phyloP scores from a whole-genome alignment of 1,140 invertebrate species.

The Drosophila sulfurigaster region DNA sequence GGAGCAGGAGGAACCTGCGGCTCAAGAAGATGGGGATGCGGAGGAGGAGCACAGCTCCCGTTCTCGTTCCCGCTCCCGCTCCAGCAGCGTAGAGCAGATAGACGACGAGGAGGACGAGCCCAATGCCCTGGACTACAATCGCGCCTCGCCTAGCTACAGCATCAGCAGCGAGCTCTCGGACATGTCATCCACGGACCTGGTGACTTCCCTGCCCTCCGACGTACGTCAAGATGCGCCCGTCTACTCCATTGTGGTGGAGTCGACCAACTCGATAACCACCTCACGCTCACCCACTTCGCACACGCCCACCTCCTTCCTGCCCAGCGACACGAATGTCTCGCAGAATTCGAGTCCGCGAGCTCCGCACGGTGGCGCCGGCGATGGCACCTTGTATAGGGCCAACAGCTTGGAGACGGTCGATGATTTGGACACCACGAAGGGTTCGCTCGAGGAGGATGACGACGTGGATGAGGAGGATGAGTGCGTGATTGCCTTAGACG shows the following conservation, averaged over 20 bases:
- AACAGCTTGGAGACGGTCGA: constrained; percentile 69
- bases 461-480: constrained; percentile 52
- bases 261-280: constrained; percentile 63
- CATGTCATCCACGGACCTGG: constrained; percentile 39
- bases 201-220: not conserved
- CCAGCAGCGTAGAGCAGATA: too few species aligned
- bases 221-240: constrained; percentile 37
- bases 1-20: not conserved
- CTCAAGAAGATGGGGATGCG: not conserved
- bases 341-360: constrained; percentile 57
- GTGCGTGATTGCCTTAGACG: constrained; percentile 68
- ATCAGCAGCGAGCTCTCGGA: constrained; percentile 51
- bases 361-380: constrained; percentile 13
- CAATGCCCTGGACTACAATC: not conserved
- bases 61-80: not conserved
- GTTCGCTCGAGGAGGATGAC: constrained; percentile 67
- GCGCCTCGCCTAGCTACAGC: constrained; percentile 18
- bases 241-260: constrained; percentile 64
- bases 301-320: constrained; percentile 67
- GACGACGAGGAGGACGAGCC: not conserved
- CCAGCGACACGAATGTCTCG: constrained; percentile 69
- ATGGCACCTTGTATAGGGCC: constrained; percentile 57
- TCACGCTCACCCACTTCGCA: constrained; percentile 61
- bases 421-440: constrained; percentile 69
- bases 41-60: not conserved